Conservation (phyloP, 2,113 vertebrate species). For the Hydropotes inermis region DNA sequence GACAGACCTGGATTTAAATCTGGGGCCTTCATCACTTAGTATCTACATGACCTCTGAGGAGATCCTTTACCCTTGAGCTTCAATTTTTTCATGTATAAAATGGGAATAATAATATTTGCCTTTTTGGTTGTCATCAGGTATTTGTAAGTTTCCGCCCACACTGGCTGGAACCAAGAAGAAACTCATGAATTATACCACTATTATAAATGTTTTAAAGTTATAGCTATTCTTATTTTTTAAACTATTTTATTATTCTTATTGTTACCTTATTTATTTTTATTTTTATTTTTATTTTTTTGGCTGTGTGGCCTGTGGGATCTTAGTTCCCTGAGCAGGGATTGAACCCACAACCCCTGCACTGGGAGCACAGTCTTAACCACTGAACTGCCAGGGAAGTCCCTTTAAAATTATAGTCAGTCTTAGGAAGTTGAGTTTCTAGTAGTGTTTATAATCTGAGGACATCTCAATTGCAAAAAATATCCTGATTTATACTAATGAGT, state of each 20-base stretch:
- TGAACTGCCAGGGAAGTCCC: background rate
- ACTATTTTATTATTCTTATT: background rate
- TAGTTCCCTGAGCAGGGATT: background rate
- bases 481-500: background rate
- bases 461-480: background rate
- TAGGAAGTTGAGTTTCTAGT: background rate
- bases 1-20: background rate
- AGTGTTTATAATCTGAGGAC: background rate
- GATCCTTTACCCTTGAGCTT: background rate
- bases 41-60: background rate
- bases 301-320: background rate
- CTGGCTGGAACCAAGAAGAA: background rate
- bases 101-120: background rate
- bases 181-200: background rate
- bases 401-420: background rate
- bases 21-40: background rate
- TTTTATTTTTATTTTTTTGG: background rate
- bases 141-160: background rate
- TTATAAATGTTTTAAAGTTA: background rate
- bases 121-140: background rate
- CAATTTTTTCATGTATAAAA: background rate
- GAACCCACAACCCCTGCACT: background rate
- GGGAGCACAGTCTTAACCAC: background rate
- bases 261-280: background rate
- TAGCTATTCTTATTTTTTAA: background rate